Base-by-base conservation (phyloP, 2,797 vertebrate species). In the Ctenopoma kingsleyae region DNA sequence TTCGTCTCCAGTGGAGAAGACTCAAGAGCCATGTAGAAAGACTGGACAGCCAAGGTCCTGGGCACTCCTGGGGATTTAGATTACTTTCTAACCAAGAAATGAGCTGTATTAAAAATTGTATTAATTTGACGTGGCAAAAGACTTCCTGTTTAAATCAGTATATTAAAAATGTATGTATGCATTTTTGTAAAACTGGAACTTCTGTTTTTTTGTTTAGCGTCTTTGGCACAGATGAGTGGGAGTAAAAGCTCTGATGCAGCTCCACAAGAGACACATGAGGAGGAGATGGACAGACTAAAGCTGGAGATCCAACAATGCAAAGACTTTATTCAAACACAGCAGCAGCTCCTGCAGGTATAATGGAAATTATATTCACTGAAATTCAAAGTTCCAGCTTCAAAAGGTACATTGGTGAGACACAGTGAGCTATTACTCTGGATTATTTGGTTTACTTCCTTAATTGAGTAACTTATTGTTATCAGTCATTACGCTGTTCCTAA, bases 1-100 rank as follows among this genome's bases (percentile, higher is more conserved):
- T 99, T 91, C 95, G 97, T 2, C 97, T 96, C 51, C 97, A 99
- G 82, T 99, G 97, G 98, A 95, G 97, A 71, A 96, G 95, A 91
- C 83, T 99, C 67, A 98, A 97, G 91, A 96, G 92, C 81, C 97
- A 99, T 0, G 94, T 99, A n/a, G 97, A 99, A 63, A 96, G 93
- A 82, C 92, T 98, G 64, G 97, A 98, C 91, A 97, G 94, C 81
- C 96, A 97, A 96, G 97, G 98, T 98, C 67, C 12, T 22, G 2
- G 5, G 9, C 20, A 48, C 16, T 44, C 10, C 8, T 44, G 7
- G n/a, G n/a, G n/a, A 17, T 19, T 19, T 44, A 9, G 6, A 43
- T n/a, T 2, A n/a, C 6, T 43, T 8, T 8, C 17, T 43, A n/a
- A 43, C 17, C 17, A 4, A 15, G 5, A 41, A 41, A 41, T 41